Percentiles rank a stretch among this genome's conserved stretches.
Evolutionary conservation across 2,888 invertebrate species (phyloP).

Genomic region (Gonocerus acuteangulatus): DNA sequence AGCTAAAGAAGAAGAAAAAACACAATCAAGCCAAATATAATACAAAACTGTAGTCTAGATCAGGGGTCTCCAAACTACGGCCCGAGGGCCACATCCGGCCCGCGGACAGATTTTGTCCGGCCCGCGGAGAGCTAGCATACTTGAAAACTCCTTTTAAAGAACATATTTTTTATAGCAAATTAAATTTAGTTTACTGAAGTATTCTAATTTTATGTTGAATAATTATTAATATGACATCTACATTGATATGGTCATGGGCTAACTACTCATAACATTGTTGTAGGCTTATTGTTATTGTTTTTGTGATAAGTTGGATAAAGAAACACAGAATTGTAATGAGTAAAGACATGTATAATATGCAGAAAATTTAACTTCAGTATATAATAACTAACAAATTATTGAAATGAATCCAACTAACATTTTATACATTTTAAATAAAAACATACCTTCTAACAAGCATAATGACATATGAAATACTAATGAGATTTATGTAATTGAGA

Average conservation of each 20-base stretch:
- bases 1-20: no score
- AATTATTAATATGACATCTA: slow-evolving; percentile 10
- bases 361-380: slow-evolving; percentile 5
- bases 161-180: slow-evolving; percentile 14
- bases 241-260: not conserved
- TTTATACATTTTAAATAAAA: slow-evolving; percentile 6
- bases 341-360: slow-evolving; percentile 5
- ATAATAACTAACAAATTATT: slow-evolving; percentile 14
- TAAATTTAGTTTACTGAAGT: slow-evolving; percentile 12
- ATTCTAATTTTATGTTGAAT: slow-evolving; percentile 13
- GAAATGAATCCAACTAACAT: slow-evolving; percentile 10
- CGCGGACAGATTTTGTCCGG: not conserved
- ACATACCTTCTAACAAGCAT: not conserved
- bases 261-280: slow-evolving; percentile 13
- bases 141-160: slow-evolving; percentile 10
- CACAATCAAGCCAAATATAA: no score
- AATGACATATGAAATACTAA: slow-evolving; percentile 15
- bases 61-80: slow-evolving; percentile 9
- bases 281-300: not conserved
- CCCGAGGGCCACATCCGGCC: not conserved
- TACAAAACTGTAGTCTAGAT: not conserved
- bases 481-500: slow-evolving; percentile 17
- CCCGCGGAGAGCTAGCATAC: slow-evolving; percentile 20
- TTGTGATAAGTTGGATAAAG: slow-evolving; percentile 6
- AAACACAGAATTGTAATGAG: slow-evolving; percentile 6